These are phyloP conservation scores for Potorous gilbertii DNA, from an alignment of 2,797 vertebrate species.

Conservation along the genomic window DNA sequence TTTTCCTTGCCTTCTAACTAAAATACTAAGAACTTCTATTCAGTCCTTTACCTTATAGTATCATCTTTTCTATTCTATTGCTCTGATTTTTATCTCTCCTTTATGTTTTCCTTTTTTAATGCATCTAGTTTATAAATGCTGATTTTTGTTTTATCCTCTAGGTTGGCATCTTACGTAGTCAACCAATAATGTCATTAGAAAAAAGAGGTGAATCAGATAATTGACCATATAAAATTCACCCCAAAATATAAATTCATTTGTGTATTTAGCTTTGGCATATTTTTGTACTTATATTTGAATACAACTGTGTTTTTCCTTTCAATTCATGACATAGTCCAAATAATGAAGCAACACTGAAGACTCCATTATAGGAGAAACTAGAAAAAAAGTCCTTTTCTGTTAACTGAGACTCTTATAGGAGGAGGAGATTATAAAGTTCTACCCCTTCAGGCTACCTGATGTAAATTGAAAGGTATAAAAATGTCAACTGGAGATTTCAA, in stretches of 20 bases:
- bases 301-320: neutral
- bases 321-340: neutral
- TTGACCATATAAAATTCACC: neutral
- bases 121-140: slow-evolving; percentile 2
- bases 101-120: slow-evolving; percentile 10
- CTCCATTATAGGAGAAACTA: neutral
- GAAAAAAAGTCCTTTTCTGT: slow-evolving; percentile 33
- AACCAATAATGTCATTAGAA: neutral
- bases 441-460: slow-evolving; percentile 5
- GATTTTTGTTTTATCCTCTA: neutral
- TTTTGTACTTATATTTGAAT: neutral
- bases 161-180: slow-evolving; percentile 8
- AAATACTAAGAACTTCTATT: neutral
- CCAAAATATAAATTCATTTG: neutral
- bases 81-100: neutral
- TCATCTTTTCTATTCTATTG: slow-evolving; percentile 17
- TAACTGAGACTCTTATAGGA: neutral
- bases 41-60: neutral
- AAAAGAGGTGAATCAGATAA: slow-evolving; percentile 5
- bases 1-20: slow-evolving; percentile 13
- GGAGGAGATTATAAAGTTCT: slow-evolving; percentile 1
- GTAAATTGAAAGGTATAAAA: neutral
- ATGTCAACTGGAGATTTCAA: slow-evolving; percentile 9
- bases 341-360: neutral
- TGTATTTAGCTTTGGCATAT: neutral